Base-by-base conservation (phyloP, 2,113 vertebrate species). In the Eulemur macaco region DNA sequence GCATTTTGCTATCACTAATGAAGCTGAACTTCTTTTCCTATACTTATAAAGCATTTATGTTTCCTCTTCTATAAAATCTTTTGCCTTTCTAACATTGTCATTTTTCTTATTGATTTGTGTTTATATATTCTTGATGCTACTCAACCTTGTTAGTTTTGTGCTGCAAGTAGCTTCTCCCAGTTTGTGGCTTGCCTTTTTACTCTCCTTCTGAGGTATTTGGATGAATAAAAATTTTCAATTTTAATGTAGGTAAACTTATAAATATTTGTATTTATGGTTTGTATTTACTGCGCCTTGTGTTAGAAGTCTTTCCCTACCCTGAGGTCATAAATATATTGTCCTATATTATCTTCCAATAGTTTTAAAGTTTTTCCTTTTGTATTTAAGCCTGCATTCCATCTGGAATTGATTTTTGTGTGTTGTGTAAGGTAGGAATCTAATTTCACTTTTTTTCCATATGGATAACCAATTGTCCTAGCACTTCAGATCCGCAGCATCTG, bases 301-400 rank as follows among this genome's bases (percentile, higher is more conserved):
- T 84, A 77, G 83, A 91, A 91, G 63, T 45, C 14, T 66, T 78
- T 84, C 37, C 17, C 23, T 52, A 89, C 39, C 82, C 80, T 82
- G 60, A 92, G 91, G 80, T 45, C 66, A 37, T 64, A 71, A 96
- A 89, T 64, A 60, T 60, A 94, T 83, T 86, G 84, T 96, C 45
- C n/a, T 27, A 66, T 52, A 68, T 86, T 68, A 63, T 60, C 69
- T 89, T 95, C 91, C 91, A 73, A 77, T 71, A 11, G 3, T 37
- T 82, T 83, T 64, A 89, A 68, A 73, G 73, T 56, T 95, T 91
- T 95, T 84, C 45, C 73, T 74, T 90, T 94, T 73, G 50, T 60
- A n/a, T 37, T 87, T 96, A 78, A 96, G 81, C 42, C 73, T 86
- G 64, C 18, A 29, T 89, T 92, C 63, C 96, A 97, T 96, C 95